Percentiles rank a stretch among this genome's conserved stretches.
phyloP scores from a whole-genome alignment of 2,113 vertebrate genomes.

The Cepphus grylle region DNA sequence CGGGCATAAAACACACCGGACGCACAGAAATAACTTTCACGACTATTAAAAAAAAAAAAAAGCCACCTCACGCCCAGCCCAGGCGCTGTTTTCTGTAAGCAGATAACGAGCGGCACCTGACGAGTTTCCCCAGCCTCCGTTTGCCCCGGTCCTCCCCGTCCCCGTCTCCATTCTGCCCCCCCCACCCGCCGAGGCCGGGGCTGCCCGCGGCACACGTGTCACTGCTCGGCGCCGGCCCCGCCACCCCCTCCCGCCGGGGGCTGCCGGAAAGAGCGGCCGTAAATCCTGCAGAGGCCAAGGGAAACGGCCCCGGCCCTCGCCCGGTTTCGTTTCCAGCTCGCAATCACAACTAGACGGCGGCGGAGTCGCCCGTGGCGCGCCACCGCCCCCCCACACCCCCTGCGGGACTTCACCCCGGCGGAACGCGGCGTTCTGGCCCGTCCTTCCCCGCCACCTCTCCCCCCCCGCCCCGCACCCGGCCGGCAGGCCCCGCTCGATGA shows the following conservation, averaged over 20 bases:
- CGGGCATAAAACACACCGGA: not conserved
- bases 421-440: not conserved
- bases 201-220: constrained; percentile 50
- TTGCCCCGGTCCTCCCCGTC: not conserved
- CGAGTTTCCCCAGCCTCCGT: not conserved
- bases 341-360: not conserved
- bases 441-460: no score
- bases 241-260: constrained; percentile 34
- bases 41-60: not conserved
- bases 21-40: not conserved
- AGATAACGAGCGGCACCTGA: not conserved
- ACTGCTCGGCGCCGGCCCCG: not conserved
- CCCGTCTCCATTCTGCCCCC: not conserved
- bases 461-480: not conserved
- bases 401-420: not conserved
- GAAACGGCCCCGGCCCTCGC: not conserved
- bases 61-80: not conserved
- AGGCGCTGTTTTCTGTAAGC: not conserved
- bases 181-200: not conserved
- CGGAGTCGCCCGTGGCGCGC: no score
- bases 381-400: no score
- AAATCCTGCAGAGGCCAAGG: not conserved
- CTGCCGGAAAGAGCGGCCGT: not conserved
- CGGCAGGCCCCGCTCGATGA: not conserved
- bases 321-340: not conserved